These are phyloP conservation scores for Falco novaeseelandiae DNA, from an alignment of 2,797 vertebrate genomes.

Conservation along the genomic window DNA sequence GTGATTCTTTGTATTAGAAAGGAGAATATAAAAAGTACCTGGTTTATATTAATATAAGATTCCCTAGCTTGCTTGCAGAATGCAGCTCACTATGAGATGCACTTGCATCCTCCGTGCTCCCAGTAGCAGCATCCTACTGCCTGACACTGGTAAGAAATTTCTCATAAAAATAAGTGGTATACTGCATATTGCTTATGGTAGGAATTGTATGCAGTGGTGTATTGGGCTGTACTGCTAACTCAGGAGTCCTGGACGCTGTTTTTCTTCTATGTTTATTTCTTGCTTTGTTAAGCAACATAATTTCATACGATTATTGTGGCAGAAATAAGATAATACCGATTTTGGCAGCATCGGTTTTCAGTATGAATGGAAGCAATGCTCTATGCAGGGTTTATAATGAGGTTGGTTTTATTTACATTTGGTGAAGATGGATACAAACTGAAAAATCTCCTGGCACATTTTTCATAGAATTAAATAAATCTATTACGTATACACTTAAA, in stretches of 20 bases:
- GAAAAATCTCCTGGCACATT: background rate
- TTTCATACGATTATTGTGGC: background rate
- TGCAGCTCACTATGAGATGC: background rate
- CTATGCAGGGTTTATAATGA: background rate
- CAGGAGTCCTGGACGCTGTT: background rate
- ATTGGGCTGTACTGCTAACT: background rate
- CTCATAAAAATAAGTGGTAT: background rate
- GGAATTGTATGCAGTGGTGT: fast-evolving
- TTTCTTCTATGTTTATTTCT: background rate
- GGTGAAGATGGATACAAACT: background rate
- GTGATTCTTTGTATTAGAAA: background rate
- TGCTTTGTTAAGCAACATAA: background rate
- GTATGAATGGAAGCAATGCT: background rate
- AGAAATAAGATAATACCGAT: background rate
- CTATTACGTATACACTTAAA: background rate
- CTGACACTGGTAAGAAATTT: fast-evolving
- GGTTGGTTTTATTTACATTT: background rate
- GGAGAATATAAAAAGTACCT: background rate
- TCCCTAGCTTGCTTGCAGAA: background rate
- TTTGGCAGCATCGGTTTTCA: background rate
- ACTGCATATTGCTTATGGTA: fast-evolving
- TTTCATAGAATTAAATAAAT: background rate
- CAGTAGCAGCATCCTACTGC: background rate
- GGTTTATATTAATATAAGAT: fast-evolving
- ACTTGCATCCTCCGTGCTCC: background rate